A percentile compares a stretch with the other conserved stretches of the same genome.
phyloP scores from a whole-genome alignment of 2,113 vertebrate species.

The Malaclemys terrapin region DNA sequence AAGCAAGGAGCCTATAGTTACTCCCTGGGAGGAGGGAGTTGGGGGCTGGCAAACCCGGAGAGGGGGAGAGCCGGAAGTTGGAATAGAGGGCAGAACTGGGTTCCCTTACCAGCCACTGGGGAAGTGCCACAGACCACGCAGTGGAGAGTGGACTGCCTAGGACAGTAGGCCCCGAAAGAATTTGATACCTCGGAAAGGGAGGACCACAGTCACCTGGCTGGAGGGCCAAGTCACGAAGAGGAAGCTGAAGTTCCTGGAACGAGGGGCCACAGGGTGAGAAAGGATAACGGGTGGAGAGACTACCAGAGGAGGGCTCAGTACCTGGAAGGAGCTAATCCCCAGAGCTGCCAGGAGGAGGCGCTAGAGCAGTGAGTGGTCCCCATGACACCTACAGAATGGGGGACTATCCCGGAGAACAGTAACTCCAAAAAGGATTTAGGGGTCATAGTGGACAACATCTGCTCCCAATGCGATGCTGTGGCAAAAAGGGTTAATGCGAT shows the following conservation, averaged over 20 bases:
- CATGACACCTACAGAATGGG: background rate
- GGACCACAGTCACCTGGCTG: too few relatives aligned
- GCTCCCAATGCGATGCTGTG: accelerated
- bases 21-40: background rate
- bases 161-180: background rate
- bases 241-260: too few relatives aligned
- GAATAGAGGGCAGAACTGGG: background rate
- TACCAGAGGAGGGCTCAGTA: background rate
- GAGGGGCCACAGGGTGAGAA: too few relatives aligned
- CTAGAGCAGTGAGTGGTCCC: background rate
- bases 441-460: background rate
- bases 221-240: too few relatives aligned
- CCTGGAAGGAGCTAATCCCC: background rate
- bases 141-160: background rate
- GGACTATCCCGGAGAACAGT: background rate
- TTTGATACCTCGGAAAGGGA: background rate
- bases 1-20: too few relatives aligned
- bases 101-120: background rate
- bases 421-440: accelerated
- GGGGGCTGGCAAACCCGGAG: background rate
- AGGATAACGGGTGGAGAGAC: too few relatives aligned
- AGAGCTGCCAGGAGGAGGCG: background rate
- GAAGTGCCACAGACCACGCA: background rate
- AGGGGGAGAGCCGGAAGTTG: background rate
- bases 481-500: background rate